Conservation (phyloP, 2,113 vertebrate genomes). For the Rhineura floridana region DNA sequence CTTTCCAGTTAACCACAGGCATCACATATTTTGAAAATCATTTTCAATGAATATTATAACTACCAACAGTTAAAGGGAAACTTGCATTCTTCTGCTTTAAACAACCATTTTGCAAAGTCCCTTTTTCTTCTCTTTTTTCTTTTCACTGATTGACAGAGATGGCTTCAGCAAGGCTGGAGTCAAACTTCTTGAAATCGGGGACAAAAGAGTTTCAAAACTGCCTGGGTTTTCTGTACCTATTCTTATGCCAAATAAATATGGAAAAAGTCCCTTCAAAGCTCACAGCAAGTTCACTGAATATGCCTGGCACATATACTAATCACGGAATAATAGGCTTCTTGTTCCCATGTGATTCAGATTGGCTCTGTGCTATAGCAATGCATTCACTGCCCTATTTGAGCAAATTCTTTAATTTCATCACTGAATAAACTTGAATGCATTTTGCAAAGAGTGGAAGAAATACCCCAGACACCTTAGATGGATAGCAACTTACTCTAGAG, state of each 20-base stretch:
- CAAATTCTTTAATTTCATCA: neutral
- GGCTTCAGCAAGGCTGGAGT: neutral
- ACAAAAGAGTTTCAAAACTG: neutral
- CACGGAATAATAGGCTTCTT: neutral
- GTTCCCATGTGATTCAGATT: neutral
- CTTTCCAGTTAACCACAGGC: neutral
- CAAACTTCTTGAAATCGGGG: neutral
- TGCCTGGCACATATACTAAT: neutral
- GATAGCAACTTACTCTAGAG: neutral
- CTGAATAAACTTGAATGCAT: neutral
- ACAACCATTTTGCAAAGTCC: neutral
- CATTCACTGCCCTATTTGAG: neutral
- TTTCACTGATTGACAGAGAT: neutral
- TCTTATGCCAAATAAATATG: neutral
- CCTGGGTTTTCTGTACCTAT: neutral
- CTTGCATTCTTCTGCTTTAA: neutral
- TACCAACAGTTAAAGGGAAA: neutral
- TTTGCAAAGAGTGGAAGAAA: neutral
- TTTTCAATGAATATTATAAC: neutral
- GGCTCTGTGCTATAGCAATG: neutral
- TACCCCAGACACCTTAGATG: neutral
- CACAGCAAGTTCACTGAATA: neutral
- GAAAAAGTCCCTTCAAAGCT: neutral
- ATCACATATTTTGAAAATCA: neutral
- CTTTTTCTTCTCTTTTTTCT: rapidly evolving